Percentiles rank a stretch among this genome's conserved stretches.
Evolutionary conservation across 2,888 invertebrate species (phyloP).

Genomic region (Xylota segnis): DNA sequence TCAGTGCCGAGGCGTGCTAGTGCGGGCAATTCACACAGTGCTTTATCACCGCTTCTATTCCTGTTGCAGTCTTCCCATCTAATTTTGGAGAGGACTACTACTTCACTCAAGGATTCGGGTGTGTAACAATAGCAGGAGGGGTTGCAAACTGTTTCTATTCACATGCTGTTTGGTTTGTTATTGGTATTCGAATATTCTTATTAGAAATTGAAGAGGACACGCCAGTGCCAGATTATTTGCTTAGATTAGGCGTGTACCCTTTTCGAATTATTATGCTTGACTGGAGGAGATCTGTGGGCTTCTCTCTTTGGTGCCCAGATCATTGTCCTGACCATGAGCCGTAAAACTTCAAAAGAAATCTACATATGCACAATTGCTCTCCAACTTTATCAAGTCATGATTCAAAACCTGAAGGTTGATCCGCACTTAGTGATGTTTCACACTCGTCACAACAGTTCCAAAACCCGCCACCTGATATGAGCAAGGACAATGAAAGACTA

Average conservation of each 20-base stretch:
- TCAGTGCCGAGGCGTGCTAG: constrained; percentile 31
- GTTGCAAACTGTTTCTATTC: constrained; percentile 33
- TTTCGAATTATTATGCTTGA: too few relatives aligned
- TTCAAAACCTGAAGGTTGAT: too few relatives aligned
- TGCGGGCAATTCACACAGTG: constrained; percentile 41
- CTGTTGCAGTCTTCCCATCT: constrained; percentile 9
- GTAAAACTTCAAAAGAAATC: too few relatives aligned
- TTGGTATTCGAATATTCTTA: constrained; percentile 10
- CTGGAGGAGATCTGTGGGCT: too few relatives aligned
- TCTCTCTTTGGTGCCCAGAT: too few relatives aligned
- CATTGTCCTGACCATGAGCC: too few relatives aligned
- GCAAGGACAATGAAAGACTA: too few relatives aligned
- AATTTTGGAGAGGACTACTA: constrained; percentile 22
- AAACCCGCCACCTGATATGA: too few relatives aligned
- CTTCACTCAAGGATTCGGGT: constrained; percentile 15
- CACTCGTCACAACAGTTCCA: too few relatives aligned
- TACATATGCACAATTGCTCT: too few relatives aligned
- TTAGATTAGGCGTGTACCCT: background rate
- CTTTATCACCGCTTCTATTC: constrained; percentile 5
- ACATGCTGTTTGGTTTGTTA: background rate
- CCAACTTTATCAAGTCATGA: too few relatives aligned
- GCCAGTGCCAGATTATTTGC: constrained; percentile 5
- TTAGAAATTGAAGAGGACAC: constrained; percentile 1
- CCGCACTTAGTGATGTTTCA: too few relatives aligned
- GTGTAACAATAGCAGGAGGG: constrained; percentile 35